Percentiles rank a stretch among this genome's conserved stretches.
Conservation (phyloP, 2,888 invertebrate genomes). For the Mantis religiosa region DNA sequence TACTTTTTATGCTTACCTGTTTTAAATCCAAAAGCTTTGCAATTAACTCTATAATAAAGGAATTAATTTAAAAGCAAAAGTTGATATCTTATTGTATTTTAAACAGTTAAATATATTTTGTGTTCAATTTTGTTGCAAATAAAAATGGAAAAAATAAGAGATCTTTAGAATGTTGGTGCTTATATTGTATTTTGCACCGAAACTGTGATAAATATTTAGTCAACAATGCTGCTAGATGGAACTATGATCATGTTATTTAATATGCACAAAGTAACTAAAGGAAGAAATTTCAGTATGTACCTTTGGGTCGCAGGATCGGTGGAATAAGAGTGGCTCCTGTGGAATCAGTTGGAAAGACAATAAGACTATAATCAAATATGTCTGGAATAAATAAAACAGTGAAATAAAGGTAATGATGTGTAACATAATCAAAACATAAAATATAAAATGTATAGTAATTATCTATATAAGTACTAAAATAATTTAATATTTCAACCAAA, state of each 20-base stretch:
- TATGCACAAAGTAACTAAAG: not conserved
- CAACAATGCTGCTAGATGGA: not conserved
- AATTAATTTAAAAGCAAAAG: not conserved
- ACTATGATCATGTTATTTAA: not conserved
- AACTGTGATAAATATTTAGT: not conserved
- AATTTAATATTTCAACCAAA: not conserved
- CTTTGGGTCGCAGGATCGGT: slow-evolving; percentile 65
- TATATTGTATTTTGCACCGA: not conserved
- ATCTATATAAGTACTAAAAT: not conserved
- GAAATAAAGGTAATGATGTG: slow-evolving; percentile 33
- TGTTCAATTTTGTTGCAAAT: not conserved
- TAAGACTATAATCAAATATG: slow-evolving; percentile 67
- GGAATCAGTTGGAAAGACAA: slow-evolving; percentile 72
- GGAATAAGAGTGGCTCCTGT: slow-evolving; percentile 67
- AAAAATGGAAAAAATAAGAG: not conserved
- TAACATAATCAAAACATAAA: slow-evolving; percentile 19
- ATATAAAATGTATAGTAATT: slow-evolving; percentile 2
- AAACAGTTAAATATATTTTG: not conserved
- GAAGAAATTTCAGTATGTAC: slow-evolving; percentile 42
- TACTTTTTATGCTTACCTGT: not conserved
- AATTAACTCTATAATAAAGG: not conserved
- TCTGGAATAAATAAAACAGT: slow-evolving; percentile 56
- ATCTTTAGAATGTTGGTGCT: not conserved
- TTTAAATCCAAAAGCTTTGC: not conserved
- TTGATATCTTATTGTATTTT: not conserved